Base-by-base conservation (phyloP, 2,113 vertebrate genomes). In the Hemiscyllium ocellatum region DNA sequence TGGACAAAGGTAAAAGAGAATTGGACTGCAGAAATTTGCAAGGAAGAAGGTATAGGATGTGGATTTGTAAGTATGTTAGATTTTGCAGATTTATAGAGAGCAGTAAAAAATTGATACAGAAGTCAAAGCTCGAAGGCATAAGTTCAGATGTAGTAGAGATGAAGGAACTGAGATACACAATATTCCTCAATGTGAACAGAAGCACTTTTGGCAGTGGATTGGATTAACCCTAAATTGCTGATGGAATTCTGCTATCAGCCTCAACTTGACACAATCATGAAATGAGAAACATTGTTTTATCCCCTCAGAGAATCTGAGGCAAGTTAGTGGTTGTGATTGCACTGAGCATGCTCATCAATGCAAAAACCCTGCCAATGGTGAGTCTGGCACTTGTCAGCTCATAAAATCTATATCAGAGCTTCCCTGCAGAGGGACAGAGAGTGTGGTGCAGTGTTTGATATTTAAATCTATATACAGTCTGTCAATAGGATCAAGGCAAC, bases 401-500 rank as follows among this genome's bases (percentile, higher is more conserved):
- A 26, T 33, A 95, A 72, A 95, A 95, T 72, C 94, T 70, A 50
- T 95, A 52, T 70, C 37, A 66, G 56, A 33, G 94, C 47, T 29
- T 95, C 69, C 52, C 24, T 52, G 69, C 68, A 33, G 94, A 76
- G 69, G 24, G 52, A 47, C 68, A 95, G 69, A 70, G 94, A 69
- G 52, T 72, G 37, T 72, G 42, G 72, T 76, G 68, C 1, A 7
- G 50, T 29, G 26, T 72, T 72, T 95, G 94, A 29, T 72, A 95
- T 52, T 95, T 95, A 72, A 95, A 72, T 95, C 69, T 52, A 72
- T 95, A 47, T 70, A 52, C 20, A 95, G 69, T 42, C 52, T 72
- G 47, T 95, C 94, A 95, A 72, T 95, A 95, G 93, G 24, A 76
- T 95, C 94, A 95, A 72, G 69, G 24, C 66, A 72, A 70, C 70